A percentile compares a stretch with the other conserved stretches of the same genome.
Conservation (phyloP, 2,113 vertebrate genomes). For the Notarius quadriscutis region DNA sequence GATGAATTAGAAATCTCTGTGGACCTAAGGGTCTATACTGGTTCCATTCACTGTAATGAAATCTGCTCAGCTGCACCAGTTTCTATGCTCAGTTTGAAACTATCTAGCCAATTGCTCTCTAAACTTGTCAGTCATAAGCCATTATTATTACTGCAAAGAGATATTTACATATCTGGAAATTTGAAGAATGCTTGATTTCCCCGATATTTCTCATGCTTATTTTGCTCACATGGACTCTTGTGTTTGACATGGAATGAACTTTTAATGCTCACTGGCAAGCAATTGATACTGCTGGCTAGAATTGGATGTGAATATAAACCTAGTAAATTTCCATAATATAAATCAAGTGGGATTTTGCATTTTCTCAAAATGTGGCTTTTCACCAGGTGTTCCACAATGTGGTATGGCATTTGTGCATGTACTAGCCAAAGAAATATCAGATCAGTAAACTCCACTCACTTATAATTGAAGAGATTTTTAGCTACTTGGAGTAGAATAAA, state of each 20-base stretch:
- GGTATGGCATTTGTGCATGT: conserved; percentile 6
- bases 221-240: neutral
- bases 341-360: conserved; percentile 12
- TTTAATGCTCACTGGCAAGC: conserved; percentile 11
- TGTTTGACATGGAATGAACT: conserved; percentile 18
- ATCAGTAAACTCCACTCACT: conserved; percentile 55
- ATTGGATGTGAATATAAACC: neutral
- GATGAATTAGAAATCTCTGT: conserved; percentile 30
- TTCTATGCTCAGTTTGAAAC: neutral
- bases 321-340: conserved; percentile 16
- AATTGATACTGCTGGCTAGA: neutral
- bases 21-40: conserved; percentile 23
- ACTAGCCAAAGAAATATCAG: conserved; percentile 37
- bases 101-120: neutral
- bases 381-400: conserved; percentile 24
- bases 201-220: neutral
- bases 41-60: neutral
- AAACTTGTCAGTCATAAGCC: conserved; percentile 4
- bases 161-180: conserved; percentile 5
- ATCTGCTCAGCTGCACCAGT: neutral
- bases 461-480: conserved; percentile 55
- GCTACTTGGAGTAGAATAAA: conserved; percentile 61
- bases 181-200: neutral
- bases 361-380: conserved; percentile 15
- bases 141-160: conserved; percentile 8